phyloP scores from a whole-genome alignment of 92 coral and sea anemone species.

The Heliopora coerulea region DNA sequence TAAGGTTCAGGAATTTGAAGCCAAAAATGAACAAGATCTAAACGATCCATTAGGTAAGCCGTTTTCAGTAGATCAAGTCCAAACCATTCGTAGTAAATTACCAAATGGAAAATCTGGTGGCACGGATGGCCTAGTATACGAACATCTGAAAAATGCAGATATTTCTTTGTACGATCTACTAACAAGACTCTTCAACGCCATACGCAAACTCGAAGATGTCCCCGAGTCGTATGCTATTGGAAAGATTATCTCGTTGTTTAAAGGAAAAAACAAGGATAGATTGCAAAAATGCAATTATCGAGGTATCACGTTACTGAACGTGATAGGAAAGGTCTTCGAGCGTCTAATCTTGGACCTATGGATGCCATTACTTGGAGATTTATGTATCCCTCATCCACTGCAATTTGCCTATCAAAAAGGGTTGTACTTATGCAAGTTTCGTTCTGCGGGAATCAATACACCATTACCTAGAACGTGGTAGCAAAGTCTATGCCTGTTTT shows the following conservation, averaged over 20 bases:
- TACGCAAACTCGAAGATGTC: neutral
- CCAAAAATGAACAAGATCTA: neutral
- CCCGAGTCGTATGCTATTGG: slow-evolving; percentile 14
- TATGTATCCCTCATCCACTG: no score
- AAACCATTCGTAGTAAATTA: neutral
- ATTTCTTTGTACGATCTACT: neutral
- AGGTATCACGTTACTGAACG: slow-evolving; percentile 6
- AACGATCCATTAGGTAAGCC: neutral
- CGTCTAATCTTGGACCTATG: neutral
- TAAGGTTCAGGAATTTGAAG: neutral
- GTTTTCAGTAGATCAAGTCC: neutral
- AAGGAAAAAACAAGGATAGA: neutral
- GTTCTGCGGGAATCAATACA: no score
- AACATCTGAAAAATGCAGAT: slow-evolving; percentile 10
- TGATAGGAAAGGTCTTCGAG: neutral
- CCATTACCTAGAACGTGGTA: no score
- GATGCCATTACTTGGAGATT: no score
- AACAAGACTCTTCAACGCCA: slow-evolving; percentile 11
- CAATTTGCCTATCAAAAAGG: no score
- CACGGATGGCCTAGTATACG: neutral
- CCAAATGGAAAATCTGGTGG: slow-evolving; percentile 28
- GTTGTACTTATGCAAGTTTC: no score
- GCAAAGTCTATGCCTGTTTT: no score
- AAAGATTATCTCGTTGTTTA: slow-evolving; percentile 6
- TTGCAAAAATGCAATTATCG: slow-evolving; percentile 2